Conservation (phyloP, 2,797 vertebrate genomes). For the Paramormyrops hopkinsi region DNA sequence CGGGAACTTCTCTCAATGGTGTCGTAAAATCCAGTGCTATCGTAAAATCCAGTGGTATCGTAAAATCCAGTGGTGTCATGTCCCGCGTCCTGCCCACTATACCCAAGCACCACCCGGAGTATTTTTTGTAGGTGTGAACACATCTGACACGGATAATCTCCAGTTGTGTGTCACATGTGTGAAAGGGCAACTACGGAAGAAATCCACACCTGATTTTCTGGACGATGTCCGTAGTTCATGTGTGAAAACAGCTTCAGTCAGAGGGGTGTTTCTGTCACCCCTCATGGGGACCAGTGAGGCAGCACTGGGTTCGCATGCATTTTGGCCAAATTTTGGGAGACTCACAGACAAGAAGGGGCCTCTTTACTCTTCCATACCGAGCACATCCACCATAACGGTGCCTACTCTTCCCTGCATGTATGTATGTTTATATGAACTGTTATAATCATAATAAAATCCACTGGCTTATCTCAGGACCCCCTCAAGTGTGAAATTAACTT, state of each 20-base stretch:
- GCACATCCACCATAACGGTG: not conserved
- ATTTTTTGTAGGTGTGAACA: not conserved
- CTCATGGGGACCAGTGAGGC: conserved; percentile 26
- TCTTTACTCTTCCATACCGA: not conserved
- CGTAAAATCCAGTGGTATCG: too few relatives aligned
- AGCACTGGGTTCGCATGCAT: not conserved
- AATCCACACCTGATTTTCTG: not conserved
- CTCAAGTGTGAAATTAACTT: conserved; percentile 1
- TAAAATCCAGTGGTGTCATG: not conserved
- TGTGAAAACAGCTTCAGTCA: not conserved
- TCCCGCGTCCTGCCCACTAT: not conserved
- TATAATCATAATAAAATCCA: conserved; percentile 1
- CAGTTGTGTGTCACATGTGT: not conserved
- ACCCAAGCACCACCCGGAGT: not conserved
- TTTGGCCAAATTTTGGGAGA: not conserved
- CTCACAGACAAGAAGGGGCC: not conserved
- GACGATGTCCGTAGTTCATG: not conserved
- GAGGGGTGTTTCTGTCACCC: not conserved
- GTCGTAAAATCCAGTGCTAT: not conserved
- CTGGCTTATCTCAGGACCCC: not conserved
- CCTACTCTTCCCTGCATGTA: not conserved
- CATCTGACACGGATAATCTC: not conserved
- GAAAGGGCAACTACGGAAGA: not conserved
- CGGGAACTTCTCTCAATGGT: not conserved
- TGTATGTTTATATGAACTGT: not conserved